phyloP scores from a whole-genome alignment of 2,113 vertebrate species.

The Pterophyllum scalare region DNA sequence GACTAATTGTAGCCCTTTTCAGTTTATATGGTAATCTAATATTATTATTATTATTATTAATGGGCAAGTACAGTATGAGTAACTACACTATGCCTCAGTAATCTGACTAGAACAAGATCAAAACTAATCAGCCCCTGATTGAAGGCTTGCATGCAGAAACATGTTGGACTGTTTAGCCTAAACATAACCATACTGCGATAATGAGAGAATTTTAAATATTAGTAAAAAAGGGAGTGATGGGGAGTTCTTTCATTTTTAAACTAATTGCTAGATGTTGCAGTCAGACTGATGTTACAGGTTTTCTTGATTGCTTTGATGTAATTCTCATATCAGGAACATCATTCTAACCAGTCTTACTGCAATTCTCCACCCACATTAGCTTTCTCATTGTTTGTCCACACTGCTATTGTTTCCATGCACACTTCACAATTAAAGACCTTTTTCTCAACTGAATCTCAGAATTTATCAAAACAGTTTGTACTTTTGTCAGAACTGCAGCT shows the following conservation, averaged over 20 bases:
- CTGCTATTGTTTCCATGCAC: neutral
- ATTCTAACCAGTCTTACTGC: neutral
- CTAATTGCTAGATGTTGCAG: too few relatives aligned
- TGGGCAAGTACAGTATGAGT: neutral
- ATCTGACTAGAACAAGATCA: neutral
- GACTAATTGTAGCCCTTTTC: neutral
- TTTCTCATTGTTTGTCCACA: neutral
- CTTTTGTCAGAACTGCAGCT: too few relatives aligned
- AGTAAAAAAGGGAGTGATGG: neutral
- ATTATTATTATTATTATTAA: neutral
- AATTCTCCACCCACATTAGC: neutral
- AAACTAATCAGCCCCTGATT: neutral
- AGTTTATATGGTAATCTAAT: neutral
- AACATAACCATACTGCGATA: neutral
- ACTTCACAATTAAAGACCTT: neutral
- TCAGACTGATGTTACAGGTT: neutral
- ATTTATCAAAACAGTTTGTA: too few relatives aligned
- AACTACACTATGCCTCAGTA: neutral
- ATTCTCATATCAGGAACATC: neutral
- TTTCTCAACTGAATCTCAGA: neutral
- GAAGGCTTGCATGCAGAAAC: neutral
- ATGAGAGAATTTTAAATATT: neutral
- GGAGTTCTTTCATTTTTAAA: neutral
- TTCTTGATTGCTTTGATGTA: too few relatives aligned
- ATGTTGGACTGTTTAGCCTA: accelerated